Evolutionary conservation across 2,888 invertebrate species (phyloP).

Genomic region (Caenorhabditis angaria): DNA sequence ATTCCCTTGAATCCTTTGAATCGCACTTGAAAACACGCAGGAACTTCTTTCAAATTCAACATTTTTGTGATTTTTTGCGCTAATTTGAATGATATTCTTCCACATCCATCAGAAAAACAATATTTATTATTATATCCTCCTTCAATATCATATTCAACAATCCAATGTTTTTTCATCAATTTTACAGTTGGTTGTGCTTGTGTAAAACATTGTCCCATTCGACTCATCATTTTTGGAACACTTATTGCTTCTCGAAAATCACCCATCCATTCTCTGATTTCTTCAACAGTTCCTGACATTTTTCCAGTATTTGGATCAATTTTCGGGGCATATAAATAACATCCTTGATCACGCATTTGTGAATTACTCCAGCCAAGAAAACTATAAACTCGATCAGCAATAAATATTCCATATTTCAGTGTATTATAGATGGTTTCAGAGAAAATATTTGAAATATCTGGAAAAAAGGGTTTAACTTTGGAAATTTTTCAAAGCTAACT

Average conservation of each 20-base stretch:
- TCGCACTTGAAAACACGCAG: slow-evolving; percentile 64
- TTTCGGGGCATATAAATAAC: slow-evolving; percentile 61
- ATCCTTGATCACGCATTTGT: slow-evolving; percentile 70
- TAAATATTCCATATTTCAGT: slow-evolving; percentile 43
- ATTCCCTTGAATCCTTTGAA: slow-evolving; percentile 72
- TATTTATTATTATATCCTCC: slow-evolving; percentile 45
- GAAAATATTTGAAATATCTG: slow-evolving; percentile 47
- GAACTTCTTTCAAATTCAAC: slow-evolving; percentile 46
- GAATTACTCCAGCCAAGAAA: slow-evolving; percentile 71
- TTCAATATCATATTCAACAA: slow-evolving; percentile 48
- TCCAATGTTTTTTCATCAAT: slow-evolving; percentile 43
- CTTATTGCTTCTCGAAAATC: slow-evolving; percentile 57
- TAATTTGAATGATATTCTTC: slow-evolving; percentile 27
- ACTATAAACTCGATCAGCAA: slow-evolving; percentile 53
- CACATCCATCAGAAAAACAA: slow-evolving; percentile 68
- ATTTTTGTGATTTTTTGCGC: slow-evolving; percentile 34
- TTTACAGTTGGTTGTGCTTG: slow-evolving; percentile 61
- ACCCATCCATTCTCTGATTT: slow-evolving; percentile 63
- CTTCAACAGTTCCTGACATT: slow-evolving; percentile 37
- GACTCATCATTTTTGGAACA: slow-evolving; percentile 72
- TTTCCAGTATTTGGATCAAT: slow-evolving; percentile 37
- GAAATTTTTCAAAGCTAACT: neutral
- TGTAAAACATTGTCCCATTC: slow-evolving; percentile 74
- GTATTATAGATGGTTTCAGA: slow-evolving; percentile 48
- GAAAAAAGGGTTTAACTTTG: neutral